Percentiles rank a stretch among this genome's conserved stretches.
Evolutionary conservation across 2,113 vertebrate genomes (phyloP).

Genomic region (Excalfactoria chinensis): DNA sequence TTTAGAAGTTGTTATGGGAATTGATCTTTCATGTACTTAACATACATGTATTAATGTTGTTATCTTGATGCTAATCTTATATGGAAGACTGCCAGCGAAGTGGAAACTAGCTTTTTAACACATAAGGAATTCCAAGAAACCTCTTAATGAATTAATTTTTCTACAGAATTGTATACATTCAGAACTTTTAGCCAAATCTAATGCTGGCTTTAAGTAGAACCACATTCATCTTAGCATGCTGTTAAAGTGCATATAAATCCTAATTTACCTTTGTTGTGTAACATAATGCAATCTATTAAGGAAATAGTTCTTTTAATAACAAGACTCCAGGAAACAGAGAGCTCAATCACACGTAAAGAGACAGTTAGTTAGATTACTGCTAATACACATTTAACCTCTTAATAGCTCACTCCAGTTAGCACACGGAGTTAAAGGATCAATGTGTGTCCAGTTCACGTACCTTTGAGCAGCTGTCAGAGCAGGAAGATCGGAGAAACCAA

Average conservation of each 20-base stretch:
- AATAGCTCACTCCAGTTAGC: slow-evolving; percentile 22
- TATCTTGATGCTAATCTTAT: neutral
- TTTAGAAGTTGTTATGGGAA: neutral
- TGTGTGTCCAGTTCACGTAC: neutral
- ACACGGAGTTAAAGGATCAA: neutral
- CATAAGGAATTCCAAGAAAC: neutral
- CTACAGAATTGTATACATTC: slow-evolving; percentile 31
- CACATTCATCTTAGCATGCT: neutral
- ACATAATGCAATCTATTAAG: slow-evolving; percentile 65
- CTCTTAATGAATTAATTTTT: slow-evolving; percentile 18
- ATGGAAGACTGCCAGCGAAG: slow-evolving; percentile 8
- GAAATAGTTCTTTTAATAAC: slow-evolving; percentile 69
- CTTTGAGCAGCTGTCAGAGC: fast-evolving
- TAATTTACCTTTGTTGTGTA: slow-evolving; percentile 40
- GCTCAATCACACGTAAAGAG: slow-evolving; percentile 44
- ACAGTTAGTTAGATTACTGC: slow-evolving; percentile 56
- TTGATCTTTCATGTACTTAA: neutral
- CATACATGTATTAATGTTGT: neutral
- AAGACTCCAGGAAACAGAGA: slow-evolving; percentile 57
- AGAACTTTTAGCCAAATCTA: slow-evolving; percentile 18
- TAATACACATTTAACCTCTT: slow-evolving; percentile 59
- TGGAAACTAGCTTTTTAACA: slow-evolving; percentile 12
- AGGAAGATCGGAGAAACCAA: fast-evolving
- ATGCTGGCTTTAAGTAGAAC: neutral
- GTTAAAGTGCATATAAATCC: slow-evolving; percentile 41